phyloP scores from a whole-genome alignment of 1,140 invertebrate genomes.

The Drosophila lowei region DNA sequence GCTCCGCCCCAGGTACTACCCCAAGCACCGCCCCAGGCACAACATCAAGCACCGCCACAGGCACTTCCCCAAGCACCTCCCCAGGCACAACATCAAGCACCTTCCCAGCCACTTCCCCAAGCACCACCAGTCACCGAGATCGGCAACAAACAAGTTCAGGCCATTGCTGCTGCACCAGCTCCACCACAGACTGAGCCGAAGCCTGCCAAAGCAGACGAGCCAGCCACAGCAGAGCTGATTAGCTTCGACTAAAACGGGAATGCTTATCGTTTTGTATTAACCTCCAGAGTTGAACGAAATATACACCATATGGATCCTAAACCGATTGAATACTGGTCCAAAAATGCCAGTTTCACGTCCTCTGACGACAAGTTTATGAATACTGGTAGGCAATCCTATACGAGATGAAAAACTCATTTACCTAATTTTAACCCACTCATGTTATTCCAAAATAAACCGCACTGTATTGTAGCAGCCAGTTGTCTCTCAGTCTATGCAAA shows the following conservation, averaged over 20 bases:
- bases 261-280: constrained; percentile 21
- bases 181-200: constrained; percentile 81
- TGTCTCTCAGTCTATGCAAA: too few relatives aligned
- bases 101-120: constrained; percentile 73
- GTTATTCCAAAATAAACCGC: constrained; percentile 41
- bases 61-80: constrained; percentile 64
- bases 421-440: constrained; percentile 40
- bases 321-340: not conserved
- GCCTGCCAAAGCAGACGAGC: constrained; percentile 82
- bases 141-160: constrained; percentile 57
- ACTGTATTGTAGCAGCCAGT: too few relatives aligned
- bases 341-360: too few relatives aligned
- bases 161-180: constrained; percentile 68
- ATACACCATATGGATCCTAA: constrained; percentile 32
- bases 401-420: constrained; percentile 33
- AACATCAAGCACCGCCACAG: constrained; percentile 35
- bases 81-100: constrained; percentile 45
- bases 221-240: constrained; percentile 88
- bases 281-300: constrained; percentile 16
- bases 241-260: constrained; percentile 86
- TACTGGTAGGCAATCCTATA: not conserved
- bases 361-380: constrained; percentile 1
- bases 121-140: constrained; percentile 61
- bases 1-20: constrained; percentile 75
- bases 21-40: constrained; percentile 43